phyloP scores from a whole-genome alignment of 2,113 vertebrate genomes.

The Misgurnus mizolepis region DNA sequence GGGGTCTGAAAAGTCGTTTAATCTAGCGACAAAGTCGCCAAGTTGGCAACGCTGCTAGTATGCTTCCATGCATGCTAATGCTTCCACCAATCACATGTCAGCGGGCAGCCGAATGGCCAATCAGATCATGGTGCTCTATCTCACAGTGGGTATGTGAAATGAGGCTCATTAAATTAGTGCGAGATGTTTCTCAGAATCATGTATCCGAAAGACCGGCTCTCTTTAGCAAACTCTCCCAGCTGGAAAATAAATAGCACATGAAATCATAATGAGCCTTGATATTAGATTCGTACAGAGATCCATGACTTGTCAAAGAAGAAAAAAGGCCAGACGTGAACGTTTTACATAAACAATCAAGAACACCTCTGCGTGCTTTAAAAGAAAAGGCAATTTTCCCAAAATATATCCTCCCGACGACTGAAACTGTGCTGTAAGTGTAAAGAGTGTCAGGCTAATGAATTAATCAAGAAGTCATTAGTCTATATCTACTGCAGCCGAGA shows the following conservation, averaged over 20 bases:
- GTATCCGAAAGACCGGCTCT: constrained; percentile 36
- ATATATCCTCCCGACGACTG: not conserved
- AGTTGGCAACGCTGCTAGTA: too few relatives aligned
- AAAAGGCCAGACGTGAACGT: not conserved
- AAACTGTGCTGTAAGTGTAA: constrained; percentile 56
- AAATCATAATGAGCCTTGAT: constrained; percentile 50
- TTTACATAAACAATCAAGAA: constrained; percentile 1
- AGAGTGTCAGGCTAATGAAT: constrained; percentile 71
- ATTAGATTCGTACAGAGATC: constrained; percentile 42
- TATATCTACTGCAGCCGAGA: constrained; percentile 55
- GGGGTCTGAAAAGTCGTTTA: too few relatives aligned
- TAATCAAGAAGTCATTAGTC: constrained; percentile 75
- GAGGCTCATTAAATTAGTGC: constrained; percentile 38
- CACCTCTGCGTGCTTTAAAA: not conserved
- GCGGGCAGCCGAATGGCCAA: constrained; percentile 40
- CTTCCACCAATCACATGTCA: constrained; percentile 37
- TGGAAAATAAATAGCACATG: constrained; percentile 54
- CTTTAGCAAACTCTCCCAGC: constrained; percentile 37
- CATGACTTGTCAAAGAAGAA: constrained; percentile 35
- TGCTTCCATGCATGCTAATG: not conserved
- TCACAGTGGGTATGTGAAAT: constrained; percentile 30
- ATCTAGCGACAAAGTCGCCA: too few relatives aligned
- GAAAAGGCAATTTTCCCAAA: not conserved
- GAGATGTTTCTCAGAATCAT: constrained; percentile 37
- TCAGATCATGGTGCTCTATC: constrained; percentile 34